Conservation (phyloP, 1,140 invertebrate species). For the Ceratitis capitata region DNA sequence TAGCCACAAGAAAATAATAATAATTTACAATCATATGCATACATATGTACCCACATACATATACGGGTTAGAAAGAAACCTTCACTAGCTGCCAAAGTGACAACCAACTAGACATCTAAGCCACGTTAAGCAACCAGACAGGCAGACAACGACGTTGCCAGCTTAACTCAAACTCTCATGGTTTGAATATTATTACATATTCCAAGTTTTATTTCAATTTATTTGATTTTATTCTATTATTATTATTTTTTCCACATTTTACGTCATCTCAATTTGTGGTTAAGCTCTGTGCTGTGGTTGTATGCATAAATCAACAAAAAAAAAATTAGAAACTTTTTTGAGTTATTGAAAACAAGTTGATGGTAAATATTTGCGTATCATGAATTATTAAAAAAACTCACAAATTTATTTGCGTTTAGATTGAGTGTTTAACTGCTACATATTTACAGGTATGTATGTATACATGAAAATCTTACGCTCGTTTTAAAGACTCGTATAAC, state of each 20-base stretch:
- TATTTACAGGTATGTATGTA: too few relatives aligned
- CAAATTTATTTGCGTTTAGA: too few relatives aligned
- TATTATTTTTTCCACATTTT: not conserved
- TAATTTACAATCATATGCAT: not conserved
- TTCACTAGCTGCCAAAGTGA: not conserved
- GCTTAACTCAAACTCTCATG: not conserved
- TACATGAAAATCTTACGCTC: too few relatives aligned
- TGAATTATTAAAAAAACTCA: too few relatives aligned
- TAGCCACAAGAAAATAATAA: not conserved
- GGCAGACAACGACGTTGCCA: not conserved
- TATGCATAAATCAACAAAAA: not conserved
- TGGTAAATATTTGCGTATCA: not conserved
- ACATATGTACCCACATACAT: too few relatives aligned
- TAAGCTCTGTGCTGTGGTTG: not conserved
- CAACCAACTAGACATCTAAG: not conserved
- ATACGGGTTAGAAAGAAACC: not conserved
- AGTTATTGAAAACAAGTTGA: not conserved
- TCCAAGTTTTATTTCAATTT: not conserved
- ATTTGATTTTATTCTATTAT: not conserved
- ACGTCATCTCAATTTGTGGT: not conserved
- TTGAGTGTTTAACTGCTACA: too few relatives aligned
- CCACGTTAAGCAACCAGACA: not conserved
- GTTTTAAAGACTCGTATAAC: too few relatives aligned
- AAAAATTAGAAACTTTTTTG: not conserved
- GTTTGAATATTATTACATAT: not conserved